Base-by-base conservation (phyloP, 2,888 invertebrate genomes). In the Latheticus oryzae region DNA sequence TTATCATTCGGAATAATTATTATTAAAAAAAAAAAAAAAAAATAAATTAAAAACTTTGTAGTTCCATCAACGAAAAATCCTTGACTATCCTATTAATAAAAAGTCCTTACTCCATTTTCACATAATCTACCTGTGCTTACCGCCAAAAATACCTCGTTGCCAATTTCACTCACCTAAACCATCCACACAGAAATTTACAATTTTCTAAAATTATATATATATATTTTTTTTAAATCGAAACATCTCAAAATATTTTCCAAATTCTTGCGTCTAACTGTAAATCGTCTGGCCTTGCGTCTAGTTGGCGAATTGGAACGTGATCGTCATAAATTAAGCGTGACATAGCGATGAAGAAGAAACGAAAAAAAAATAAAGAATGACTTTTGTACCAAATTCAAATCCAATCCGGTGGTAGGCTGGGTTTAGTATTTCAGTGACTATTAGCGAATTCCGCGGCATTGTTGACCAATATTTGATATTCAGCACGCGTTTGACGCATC, bases 381-480 rank as follows among this genome's bases (percentile, higher is more conserved):
- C 28, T 35, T 26, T 37, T 37, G 26, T 37, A 35, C 48, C 48
- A 42, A 59, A 61, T 63, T 63, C 60, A 60, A 62, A 62, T 62
- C 60, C 62, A 58, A 58, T 60, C 62, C 45, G 60, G 55, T 45
- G 54, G 58, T 30, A 40, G 40, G 7, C 48, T 24, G 45, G 15
- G 28, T 26, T 26, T 40, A 75, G 75, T 76, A 76, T 73, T 73
- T 73, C 69, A 70, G 62, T 73, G 75, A 76, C 77, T 77, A 78
- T 78, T 78, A 78, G 76, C 75, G 74, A 73, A 79, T 79, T 77
- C 79, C 77, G 69, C 71, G 70, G 77, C 78, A 79, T 79, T 79
- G 79, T 79, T 77, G 75, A 63, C 68, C 71, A 74, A 74, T n/a
- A n/a, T n/a, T 78, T 78, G 73, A 77, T 75, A 79, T 79, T 79